Evolutionary conservation across 2,797 vertebrate genomes (phyloP), one percentile per base, ranked within the genome.

Genomic region (Adelosebastes latens): DNA sequence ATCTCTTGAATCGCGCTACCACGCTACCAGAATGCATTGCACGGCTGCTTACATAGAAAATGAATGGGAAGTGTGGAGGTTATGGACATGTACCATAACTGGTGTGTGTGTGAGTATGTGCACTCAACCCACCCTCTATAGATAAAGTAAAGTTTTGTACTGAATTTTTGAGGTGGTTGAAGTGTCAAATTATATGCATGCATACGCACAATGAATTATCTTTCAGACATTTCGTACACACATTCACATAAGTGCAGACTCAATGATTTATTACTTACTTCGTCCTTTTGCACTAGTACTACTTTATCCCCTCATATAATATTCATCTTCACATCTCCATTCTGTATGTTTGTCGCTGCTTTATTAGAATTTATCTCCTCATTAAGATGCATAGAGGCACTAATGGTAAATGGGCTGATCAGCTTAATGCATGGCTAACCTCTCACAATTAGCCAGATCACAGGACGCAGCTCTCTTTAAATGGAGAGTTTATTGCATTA

Each of bases 381-480:
- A 83, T 83, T 77, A 68, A 70, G 63, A 85, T 81, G 84, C 76
- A 80, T n/a, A 55, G 29, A 61, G 67, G 7, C 81, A 94, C 93
- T 88, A 84, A 83, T 89, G 85, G 95, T 95, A 93, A 94, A 94
- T 88, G 93, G 93, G 39, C 68, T 84, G 82, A 85, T 82, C 80
- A 63, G 22, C 72, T 87, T 77, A 84, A 81, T 78, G 69, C 77
- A 79, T 65, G 24, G 75, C 31, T 80, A 77, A 77, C 72, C 65
- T 76, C 39, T 77, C 16, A 79, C 73, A 83, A 77, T 85, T 87
- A 82, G 34, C 42, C 36, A 71, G 55, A 66, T 79, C 49, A 76
- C 24, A 13, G 73, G 64, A 72, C 1, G 5, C 5, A 5, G 55
- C 32, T 55, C 10, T 65, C 52, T 62, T 58, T 75, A 65, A 81